Evolutionary conservation across 2,888 invertebrate genomes (phyloP), one percentile per base, ranked within the genome.

Genomic region (Anticlea derivata): DNA sequence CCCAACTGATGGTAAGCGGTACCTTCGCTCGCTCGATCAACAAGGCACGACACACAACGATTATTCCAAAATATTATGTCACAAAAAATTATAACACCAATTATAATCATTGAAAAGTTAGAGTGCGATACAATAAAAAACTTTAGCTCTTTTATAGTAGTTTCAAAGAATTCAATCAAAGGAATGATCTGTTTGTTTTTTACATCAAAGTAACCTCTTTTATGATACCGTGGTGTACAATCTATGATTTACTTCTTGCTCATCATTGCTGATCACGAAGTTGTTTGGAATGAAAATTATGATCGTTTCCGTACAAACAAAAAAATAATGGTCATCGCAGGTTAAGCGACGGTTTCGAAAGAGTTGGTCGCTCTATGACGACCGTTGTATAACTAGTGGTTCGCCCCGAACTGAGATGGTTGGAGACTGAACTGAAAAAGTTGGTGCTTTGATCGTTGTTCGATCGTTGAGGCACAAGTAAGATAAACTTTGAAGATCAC

Each of bases 271-370:
- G 22, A 47, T 53, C 47, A 57, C 47, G 26, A 24, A 47, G 37
- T 10, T n/a, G 35, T 50, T 56, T 52, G 7, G 27, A 43, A 33
- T 20, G 34, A 39, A 50, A 43, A 41, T 51, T 10, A 30, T 48
- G 20, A 35, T 24, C 23, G 26, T 53, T 57, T 57, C 57, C 57
- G 52, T 40, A 27, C 47, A 22, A 23, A 41, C 29, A 53, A 55
- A 50, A 52, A 38, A 38, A 38, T 35, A 45, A 40, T 55, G 20
- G 24, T 35, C 23, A 2, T 5, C 17, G 5, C 8, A 27, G 5
- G 12, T 12, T 37, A 13, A 29, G 29, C 29, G 6, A 11, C 12
- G 30, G 30, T 13, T 13, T 12, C 13, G 7, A 7, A 30, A 33
- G 26, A 22, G 4, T 2, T 4, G 17, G 4, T 17, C 2, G 4